Conservation (phyloP, 2,888 invertebrate species). For the Machimus rusticus region DNA sequence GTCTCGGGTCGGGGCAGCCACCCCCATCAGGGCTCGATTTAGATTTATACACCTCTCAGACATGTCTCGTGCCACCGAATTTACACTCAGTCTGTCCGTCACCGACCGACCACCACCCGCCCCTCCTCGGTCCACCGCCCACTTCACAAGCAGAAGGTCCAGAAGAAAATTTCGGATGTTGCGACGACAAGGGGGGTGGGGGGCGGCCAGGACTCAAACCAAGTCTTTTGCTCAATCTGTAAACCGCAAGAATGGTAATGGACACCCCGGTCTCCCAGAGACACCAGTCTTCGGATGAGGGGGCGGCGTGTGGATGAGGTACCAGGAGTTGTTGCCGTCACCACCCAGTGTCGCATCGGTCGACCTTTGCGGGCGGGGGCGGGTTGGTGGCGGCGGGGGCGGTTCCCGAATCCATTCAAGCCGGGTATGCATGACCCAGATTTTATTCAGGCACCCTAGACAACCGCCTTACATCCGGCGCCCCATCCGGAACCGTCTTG, state of each 20-base stretch:
- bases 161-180: not conserved
- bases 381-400: not conserved
- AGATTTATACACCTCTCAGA: constrained; percentile 34
- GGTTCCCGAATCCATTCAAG: constrained; percentile 1
- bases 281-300: not conserved
- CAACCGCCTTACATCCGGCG: constrained; percentile 16
- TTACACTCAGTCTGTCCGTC: constrained; percentile 38
- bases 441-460: constrained; percentile 41
- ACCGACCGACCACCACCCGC: not conserved
- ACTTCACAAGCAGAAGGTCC: not conserved
- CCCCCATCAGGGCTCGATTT: not conserved
- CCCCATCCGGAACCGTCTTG: constrained; percentile 3
- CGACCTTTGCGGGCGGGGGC: not conserved
- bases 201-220: not conserved
- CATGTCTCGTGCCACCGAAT: constrained; percentile 23
- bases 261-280: not conserved
- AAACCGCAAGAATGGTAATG: constrained; percentile 20
- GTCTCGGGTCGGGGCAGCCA: not conserved
- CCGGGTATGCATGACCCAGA: constrained; percentile 41
- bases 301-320: not conserved
- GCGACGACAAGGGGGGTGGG: not conserved
- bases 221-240: not conserved
- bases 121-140: not conserved
- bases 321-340: not conserved
- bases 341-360: not conserved